Conservation (phyloP, 2,797 vertebrate species). For the Sebastes diaconus region DNA sequence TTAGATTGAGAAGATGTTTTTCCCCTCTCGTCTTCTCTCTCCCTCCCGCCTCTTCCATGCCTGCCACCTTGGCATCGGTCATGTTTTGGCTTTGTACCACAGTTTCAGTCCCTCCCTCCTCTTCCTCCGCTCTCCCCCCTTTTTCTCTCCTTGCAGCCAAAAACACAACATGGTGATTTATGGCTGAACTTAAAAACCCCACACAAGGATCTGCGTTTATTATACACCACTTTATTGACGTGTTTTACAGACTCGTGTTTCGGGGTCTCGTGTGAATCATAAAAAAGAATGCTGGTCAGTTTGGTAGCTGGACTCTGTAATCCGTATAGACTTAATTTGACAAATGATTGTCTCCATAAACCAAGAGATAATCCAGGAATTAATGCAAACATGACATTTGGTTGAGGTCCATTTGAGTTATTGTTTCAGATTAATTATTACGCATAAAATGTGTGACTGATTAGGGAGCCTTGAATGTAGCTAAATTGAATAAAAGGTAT, state of each 20-base stretch:
- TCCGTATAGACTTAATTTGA: slow-evolving; percentile 38
- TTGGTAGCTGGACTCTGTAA: slow-evolving; percentile 28
- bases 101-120: slow-evolving; percentile 10
- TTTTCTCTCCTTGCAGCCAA: slow-evolving; percentile 14
- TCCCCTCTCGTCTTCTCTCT: slow-evolving; percentile 25
- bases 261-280: neutral
- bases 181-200: slow-evolving; percentile 28
- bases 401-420: slow-evolving; percentile 35
- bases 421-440: slow-evolving; percentile 16
- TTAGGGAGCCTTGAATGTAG: neutral
- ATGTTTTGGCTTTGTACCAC: slow-evolving; percentile 60
- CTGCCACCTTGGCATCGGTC: slow-evolving; percentile 58
- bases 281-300: neutral
- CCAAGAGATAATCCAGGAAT: slow-evolving; percentile 51
- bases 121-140: neutral
- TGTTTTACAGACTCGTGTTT: neutral
- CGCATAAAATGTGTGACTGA: neutral
- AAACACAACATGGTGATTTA: slow-evolving; percentile 46
- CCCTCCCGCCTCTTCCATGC: slow-evolving; percentile 34
- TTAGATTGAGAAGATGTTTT: slow-evolving; percentile 33
- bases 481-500: neutral
- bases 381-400: slow-evolving; percentile 52
- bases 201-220: slow-evolving; percentile 18
- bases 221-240: neutral
- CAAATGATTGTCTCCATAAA: slow-evolving; percentile 49